Base-by-base conservation (phyloP, 2,797 vertebrate genomes). In the Dermochelys coriacea region DNA sequence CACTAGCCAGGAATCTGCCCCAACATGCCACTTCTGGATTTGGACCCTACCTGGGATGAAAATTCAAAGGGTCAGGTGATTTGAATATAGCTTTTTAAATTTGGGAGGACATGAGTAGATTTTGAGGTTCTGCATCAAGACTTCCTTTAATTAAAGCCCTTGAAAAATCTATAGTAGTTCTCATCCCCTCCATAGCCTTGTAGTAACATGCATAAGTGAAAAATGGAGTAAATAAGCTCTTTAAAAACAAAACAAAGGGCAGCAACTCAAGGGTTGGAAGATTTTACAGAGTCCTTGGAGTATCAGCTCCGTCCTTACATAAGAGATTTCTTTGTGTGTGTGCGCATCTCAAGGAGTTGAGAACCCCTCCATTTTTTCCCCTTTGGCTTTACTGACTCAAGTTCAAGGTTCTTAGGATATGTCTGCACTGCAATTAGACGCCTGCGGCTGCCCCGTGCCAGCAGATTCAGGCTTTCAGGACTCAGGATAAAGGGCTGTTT, bases 361-460 rank as follows among this genome's bases (percentile, higher is more conserved):
- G 85, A 85, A 74, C 74, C 61, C 10, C 4, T 80, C 29, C 64
- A 81, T 89, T 49, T 15, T 14, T 15, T 90, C 86, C 27, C 31
- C 61, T 52, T 6, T 82, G 51, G 25, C 92, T 93, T 84, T 92
- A 80, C 54, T 54, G 50, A 84, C 78, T 77, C 77, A 81, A 14
- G 4, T 9, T 71, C 64, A 37, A 71, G n/a, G n/a, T 41, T 37
- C 19, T 68, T 21, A 68, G n/a, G 64, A 19, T 68, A 37, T 68
- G 19, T 71, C n/a, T 71, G 11, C n/a, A 37, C n/a, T 71, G 16
- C 18, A 71, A 3, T 71, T 71, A 71, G 64, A 41, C 19, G 41
- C 19, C 64, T 23, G 10, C 3, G 9, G n/a, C n/a, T 71, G 64
- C 19, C 64, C 19, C 9, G 10, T 68, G 9, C 59, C 31, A 61